Conservation (phyloP, 2,113 vertebrate genomes). For the Mustela nigripes region DNA sequence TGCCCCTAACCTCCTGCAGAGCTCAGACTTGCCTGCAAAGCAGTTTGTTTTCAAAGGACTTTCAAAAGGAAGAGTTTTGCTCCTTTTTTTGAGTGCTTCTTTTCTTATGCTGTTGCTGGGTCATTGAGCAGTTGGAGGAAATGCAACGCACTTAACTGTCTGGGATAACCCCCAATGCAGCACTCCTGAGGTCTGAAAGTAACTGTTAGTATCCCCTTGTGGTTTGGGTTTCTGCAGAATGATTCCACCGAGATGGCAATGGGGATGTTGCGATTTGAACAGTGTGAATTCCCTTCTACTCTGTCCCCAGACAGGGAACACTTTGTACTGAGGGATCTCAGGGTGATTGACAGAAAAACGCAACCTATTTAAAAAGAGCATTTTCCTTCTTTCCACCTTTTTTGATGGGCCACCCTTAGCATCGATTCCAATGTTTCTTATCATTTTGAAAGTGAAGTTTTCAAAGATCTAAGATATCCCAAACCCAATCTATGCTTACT, state of each 20-base stretch:
- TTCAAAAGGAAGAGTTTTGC: neutral
- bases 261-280: conserved; percentile 5
- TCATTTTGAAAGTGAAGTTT: neutral
- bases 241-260: conserved; percentile 15
- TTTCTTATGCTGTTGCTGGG: neutral
- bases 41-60: conserved; percentile 17
- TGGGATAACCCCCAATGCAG: neutral
- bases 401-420: neutral
- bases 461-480: neutral
- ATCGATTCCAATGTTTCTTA: neutral
- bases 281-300: neutral
- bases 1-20: neutral
- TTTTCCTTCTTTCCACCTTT: neutral
- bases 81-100: neutral
- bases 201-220: neutral
- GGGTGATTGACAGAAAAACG: conserved; percentile 47
- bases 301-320: neutral
- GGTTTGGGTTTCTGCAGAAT: conserved; percentile 14
- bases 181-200: neutral
- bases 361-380: neutral
- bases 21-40: neutral
- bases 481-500: neutral
- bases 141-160: neutral
- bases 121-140: neutral
- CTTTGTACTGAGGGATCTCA: neutral